These are phyloP conservation scores for Mesoclemmys tuberculata DNA, from an alignment of 2,113 vertebrate species.

Conservation along the genomic window DNA sequence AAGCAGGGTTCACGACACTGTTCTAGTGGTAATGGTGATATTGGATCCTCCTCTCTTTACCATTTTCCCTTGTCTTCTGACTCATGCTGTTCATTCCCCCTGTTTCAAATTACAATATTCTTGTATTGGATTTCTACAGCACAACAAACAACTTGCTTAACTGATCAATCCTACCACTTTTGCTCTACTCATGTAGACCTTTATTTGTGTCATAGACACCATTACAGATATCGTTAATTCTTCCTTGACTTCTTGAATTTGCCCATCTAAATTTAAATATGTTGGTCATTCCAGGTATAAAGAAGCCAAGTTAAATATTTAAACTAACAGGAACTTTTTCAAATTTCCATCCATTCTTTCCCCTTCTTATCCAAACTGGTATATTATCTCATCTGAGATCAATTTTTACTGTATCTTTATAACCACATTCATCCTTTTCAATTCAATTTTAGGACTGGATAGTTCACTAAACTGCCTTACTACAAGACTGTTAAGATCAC, in stretches of 20 bases:
- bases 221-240: not conserved
- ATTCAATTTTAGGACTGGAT: conserved; percentile 33
- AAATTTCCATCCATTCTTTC: not conserved
- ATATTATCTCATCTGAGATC: conserved; percentile 29
- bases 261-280: not conserved
- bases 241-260: not conserved
- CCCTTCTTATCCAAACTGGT: not conserved
- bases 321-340: not conserved
- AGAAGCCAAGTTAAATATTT: not conserved
- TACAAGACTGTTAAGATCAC: not conserved
- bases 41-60: not conserved
- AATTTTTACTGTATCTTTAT: conserved; percentile 30
- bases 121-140: not conserved
- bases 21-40: not conserved
- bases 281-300: not conserved
- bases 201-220: not conserved
- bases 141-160: not conserved
- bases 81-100: not conserved
- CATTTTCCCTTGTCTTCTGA: not conserved
- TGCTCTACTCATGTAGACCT: not conserved
- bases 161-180: not conserved
- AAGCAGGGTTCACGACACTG: not conserved
- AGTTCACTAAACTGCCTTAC: conserved; percentile 48
- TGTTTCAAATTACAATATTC: not conserved
- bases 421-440: conserved; percentile 44